Conservation (phyloP, 53 echinoderm and acorn worm species). For the Holothuria scabra region DNA sequence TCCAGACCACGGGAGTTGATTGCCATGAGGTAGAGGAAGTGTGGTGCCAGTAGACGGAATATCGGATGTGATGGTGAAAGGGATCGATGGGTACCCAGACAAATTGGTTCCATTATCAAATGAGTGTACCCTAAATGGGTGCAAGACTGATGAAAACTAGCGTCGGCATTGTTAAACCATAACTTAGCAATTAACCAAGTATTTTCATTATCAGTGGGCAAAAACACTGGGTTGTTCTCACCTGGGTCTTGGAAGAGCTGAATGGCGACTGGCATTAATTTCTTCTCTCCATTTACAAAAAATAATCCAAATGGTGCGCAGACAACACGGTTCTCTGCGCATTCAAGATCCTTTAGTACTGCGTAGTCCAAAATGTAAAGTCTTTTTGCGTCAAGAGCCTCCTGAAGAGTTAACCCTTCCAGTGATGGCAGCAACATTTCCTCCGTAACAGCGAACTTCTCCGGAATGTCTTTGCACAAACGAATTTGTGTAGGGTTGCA, state of each 20-base stretch:
- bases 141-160: conserved; percentile 66
- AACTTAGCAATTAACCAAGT: conserved; percentile 89
- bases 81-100: conserved; percentile 64
- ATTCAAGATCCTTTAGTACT: conserved; percentile 59
- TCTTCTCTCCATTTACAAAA: conserved; percentile 69
- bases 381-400: conserved; percentile 72
- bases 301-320: conserved; percentile 77
- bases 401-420: conserved; percentile 75
- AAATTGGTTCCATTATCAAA: conserved; percentile 64
- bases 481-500: conserved; percentile 69
- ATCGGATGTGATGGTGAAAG: conserved; percentile 89
- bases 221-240: conserved; percentile 81
- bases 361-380: conserved; percentile 82
- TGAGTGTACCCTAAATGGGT: conserved; percentile 84
- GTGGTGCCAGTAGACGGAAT: conserved; percentile 84
- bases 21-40: conserved; percentile 87
- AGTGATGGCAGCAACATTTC: conserved; percentile 69
- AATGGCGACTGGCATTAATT: conserved; percentile 77
- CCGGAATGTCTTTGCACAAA: conserved; percentile 60
- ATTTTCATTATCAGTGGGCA: conserved; percentile 76
- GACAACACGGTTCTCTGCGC: conserved; percentile 50
- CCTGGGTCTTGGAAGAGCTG: conserved; percentile 77
- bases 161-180: conserved; percentile 84
- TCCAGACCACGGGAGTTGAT: conserved; percentile 57
- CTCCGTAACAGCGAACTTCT: conserved; percentile 73